These are phyloP conservation scores for Anaspis maculata DNA, from an alignment of 2,888 invertebrate genomes.

Conservation along the genomic window DNA sequence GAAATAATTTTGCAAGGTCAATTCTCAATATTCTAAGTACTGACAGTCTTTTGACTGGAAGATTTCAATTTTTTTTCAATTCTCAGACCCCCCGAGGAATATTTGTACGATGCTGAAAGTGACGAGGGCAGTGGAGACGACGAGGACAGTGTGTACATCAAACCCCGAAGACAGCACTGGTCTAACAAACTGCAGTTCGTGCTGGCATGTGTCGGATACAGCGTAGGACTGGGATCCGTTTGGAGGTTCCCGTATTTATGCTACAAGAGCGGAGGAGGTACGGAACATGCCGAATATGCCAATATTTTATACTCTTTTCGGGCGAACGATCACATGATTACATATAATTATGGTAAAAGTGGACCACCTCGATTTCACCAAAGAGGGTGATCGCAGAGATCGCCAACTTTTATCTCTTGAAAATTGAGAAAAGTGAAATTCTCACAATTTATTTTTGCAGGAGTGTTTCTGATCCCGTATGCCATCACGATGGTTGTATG, in stretches of 20 bases:
- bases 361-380: no score
- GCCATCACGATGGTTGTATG: constrained; percentile 85
- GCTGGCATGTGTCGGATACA: constrained; percentile 80
- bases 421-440: no score
- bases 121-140: constrained; percentile 65
- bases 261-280: constrained; percentile 84
- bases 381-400: no score
- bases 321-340: no score
- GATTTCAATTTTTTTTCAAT: no score
- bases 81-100: constrained; percentile 65
- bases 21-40: neutral
- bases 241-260: constrained; percentile 92
- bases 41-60: no score
- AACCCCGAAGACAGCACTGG: constrained; percentile 77
- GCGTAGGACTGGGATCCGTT: constrained; percentile 81
- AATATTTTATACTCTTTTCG: no score
- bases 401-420: no score
- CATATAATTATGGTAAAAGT: no score
- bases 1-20: neutral
- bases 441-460: constrained; percentile 46
- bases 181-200: constrained; percentile 84
- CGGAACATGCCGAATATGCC: no score
- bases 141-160: constrained; percentile 57
- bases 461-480: constrained; percentile 92
- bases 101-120: constrained; percentile 66